phyloP scores from a whole-genome alignment of 1,140 invertebrate genomes.

The Temnothorax nylanderi region DNA sequence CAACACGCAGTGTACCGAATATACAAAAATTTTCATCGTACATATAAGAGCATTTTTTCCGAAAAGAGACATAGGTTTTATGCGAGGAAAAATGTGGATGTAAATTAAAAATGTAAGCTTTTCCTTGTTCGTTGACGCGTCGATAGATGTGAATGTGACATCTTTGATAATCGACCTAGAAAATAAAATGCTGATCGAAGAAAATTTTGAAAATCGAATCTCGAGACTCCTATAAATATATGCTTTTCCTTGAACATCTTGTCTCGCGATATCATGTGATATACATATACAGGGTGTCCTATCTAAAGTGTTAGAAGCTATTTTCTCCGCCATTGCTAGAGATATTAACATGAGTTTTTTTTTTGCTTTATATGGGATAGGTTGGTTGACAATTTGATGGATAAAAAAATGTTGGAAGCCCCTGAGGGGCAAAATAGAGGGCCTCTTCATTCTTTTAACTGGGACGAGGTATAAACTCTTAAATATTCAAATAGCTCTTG shows the following conservation, averaged over 20 bases:
- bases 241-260: neutral
- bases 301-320: too few relatives aligned
- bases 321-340: too few relatives aligned
- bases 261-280: neutral
- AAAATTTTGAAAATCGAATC: neutral
- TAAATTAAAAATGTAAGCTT: constrained; percentile 16
- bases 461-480: too few relatives aligned
- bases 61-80: neutral
- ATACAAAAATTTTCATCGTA: neutral
- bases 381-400: too few relatives aligned
- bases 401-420: too few relatives aligned
- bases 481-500: too few relatives aligned
- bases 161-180: constrained; percentile 8
- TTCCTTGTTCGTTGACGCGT: neutral
- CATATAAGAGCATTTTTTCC: neutral
- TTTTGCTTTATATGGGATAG: too few relatives aligned
- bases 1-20: neutral
- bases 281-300: too few relatives aligned
- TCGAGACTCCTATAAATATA: neutral
- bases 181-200: constrained; percentile 12
- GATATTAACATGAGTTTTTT: too few relatives aligned
- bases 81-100: neutral
- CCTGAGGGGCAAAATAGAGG: too few relatives aligned
- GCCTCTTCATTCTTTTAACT: too few relatives aligned
- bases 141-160: neutral